Percentiles rank a stretch among this genome's conserved stretches.
phyloP scores from a whole-genome alignment of 2,113 vertebrate genomes.

The Polypterus bichir region DNA sequence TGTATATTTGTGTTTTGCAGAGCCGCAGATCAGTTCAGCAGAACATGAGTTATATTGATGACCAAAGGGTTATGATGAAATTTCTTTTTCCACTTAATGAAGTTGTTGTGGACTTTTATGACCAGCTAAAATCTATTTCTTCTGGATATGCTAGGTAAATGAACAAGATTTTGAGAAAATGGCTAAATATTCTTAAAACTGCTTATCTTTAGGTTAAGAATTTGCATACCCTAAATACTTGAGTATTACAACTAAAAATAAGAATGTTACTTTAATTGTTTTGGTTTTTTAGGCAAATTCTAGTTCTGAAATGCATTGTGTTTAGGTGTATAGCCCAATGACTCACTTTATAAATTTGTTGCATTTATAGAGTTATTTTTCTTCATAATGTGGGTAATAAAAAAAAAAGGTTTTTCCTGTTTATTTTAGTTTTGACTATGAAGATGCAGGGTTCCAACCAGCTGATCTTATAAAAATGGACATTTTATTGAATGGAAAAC shows the following conservation, averaged over 20 bases:
- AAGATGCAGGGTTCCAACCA: constrained; percentile 78
- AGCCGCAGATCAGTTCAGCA: constrained; percentile 73
- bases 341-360: too few relatives aligned
- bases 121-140: constrained; percentile 80
- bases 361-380: too few relatives aligned
- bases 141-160: constrained; percentile 91
- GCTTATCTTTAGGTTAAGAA: too few relatives aligned
- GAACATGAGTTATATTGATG: constrained; percentile 82
- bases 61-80: constrained; percentile 81
- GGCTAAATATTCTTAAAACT: too few relatives aligned
- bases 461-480: constrained; percentile 89
- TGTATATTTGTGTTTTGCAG: constrained; percentile 34
- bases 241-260: too few relatives aligned
- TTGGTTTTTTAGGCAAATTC: too few relatives aligned
- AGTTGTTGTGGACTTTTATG: constrained; percentile 93
- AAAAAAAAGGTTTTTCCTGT: constrained; percentile 4
- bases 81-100: constrained; percentile 89
- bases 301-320: too few relatives aligned
- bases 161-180: background rate
- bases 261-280: too few relatives aligned
- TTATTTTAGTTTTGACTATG: constrained; percentile 80
- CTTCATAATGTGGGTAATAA: too few relatives aligned
- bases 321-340: too few relatives aligned
- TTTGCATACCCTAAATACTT: too few relatives aligned
- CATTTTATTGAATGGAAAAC: constrained; percentile 74